These are phyloP conservation scores for Ennomos erosarius DNA, from an alignment of 2,888 invertebrate genomes.

Conservation along the genomic window DNA sequence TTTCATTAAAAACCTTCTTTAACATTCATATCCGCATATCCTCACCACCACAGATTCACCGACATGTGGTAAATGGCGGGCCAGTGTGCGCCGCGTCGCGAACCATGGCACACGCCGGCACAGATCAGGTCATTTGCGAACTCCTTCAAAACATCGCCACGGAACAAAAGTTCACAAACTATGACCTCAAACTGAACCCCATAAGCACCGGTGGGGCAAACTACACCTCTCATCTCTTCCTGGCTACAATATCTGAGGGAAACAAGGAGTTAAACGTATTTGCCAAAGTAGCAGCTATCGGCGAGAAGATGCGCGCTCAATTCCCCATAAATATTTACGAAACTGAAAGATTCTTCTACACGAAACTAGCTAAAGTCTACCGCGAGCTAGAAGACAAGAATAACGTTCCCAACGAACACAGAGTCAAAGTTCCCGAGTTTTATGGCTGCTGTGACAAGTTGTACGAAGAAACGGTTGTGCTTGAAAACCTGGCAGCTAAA, in stretches of 20 bases:
- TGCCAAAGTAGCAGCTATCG: slow-evolving; percentile 59
- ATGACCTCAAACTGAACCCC: slow-evolving; percentile 40
- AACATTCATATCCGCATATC: too few species aligned
- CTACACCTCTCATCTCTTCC: slow-evolving; percentile 50
- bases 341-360: slow-evolving; percentile 59
- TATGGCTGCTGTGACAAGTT: slow-evolving; percentile 47
- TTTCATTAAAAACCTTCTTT: too few species aligned
- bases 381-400: slow-evolving; percentile 51
- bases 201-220: slow-evolving; percentile 53
- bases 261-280: slow-evolving; percentile 51
- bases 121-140: slow-evolving; percentile 22
- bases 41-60: too few species aligned
- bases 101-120: slow-evolving; percentile 24
- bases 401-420: slow-evolving; percentile 48
- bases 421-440: slow-evolving; percentile 52
- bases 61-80: too few species aligned
- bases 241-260: slow-evolving; percentile 38
- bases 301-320: slow-evolving; percentile 51
- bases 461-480: slow-evolving; percentile 27
- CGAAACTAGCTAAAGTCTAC: slow-evolving; percentile 49
- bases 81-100: too few species aligned
- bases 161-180: slow-evolving; percentile 41
- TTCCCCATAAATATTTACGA: slow-evolving; percentile 46
- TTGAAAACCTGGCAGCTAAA: slow-evolving; percentile 55
- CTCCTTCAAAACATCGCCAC: slow-evolving; percentile 38